Percentiles rank a stretch among this genome's conserved stretches.
These are phyloP conservation scores for Heliconius eleuchia DNA, from an alignment of 1,140 invertebrate species.

Conservation along the genomic window DNA sequence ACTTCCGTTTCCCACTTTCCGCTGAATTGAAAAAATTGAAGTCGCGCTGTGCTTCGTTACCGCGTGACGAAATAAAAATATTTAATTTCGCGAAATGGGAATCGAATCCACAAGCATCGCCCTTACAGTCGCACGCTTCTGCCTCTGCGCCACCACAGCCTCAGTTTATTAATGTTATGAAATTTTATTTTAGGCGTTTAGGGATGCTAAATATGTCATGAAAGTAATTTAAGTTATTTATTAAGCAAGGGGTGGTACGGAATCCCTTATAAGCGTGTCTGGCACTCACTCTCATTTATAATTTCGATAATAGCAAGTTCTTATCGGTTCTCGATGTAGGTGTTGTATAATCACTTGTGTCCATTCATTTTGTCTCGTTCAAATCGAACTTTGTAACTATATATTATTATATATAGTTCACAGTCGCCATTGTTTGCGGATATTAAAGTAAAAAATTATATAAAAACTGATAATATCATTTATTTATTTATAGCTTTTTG, in stretches of 20 bases:
- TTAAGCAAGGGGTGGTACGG: background rate
- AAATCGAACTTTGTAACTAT: background rate
- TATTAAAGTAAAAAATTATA: background rate
- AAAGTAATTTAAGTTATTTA: background rate
- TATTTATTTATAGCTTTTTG: background rate
- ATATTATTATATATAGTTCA: background rate
- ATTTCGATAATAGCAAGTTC: background rate
- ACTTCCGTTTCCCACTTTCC: no score
- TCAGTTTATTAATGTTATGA: no score
- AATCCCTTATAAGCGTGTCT: background rate
- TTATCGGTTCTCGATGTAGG: background rate
- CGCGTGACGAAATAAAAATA: no score
- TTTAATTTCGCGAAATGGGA: no score
- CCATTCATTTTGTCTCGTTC: background rate
- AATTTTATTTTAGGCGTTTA: no score
- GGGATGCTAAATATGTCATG: background rate
- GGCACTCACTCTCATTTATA: background rate
- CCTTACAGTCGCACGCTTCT: no score
- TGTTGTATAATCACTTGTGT: background rate
- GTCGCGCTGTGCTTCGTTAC: no score
- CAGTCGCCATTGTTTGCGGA: background rate
- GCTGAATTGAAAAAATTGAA: no score
- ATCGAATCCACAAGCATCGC: no score
- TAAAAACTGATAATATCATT: background rate
- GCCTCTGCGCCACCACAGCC: no score